phyloP scores from a whole-genome alignment of 1,140 invertebrate genomes.

The Sweltsa coloradensis region DNA sequence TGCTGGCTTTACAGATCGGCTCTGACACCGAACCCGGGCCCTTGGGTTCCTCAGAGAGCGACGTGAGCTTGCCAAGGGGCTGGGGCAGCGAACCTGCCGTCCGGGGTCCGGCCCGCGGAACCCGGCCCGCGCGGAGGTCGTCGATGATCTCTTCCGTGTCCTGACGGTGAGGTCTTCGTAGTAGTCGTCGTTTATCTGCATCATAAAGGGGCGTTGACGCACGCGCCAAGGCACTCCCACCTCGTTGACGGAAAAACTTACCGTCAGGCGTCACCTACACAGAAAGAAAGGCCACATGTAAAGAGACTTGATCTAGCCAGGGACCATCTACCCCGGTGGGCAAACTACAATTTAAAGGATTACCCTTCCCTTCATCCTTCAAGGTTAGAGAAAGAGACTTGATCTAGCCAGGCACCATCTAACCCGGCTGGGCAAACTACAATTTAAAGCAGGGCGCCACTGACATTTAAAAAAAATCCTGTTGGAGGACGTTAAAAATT shows the following conservation, averaged over 20 bases:
- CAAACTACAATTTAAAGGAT: too few relatives aligned
- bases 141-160: conserved; percentile 83
- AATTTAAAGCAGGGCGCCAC: too few relatives aligned
- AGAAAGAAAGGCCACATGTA: conserved; percentile 50
- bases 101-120: conserved; percentile 84
- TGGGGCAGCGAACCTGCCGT: conserved; percentile 83
- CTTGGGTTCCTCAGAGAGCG: conserved; percentile 71
- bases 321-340: too few relatives aligned
- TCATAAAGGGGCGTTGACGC: conserved; percentile 99
- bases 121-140: conserved; percentile 75
- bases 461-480: too few relatives aligned
- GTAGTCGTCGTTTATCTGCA: conserved; percentile 96
- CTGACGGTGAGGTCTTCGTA: conserved; percentile 89
- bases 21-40: conserved; percentile 81
- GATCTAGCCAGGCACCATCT: too few relatives aligned
- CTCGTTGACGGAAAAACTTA: conserved; percentile 87
- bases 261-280: conserved; percentile 86
- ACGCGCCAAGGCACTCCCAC: conserved; percentile 98
- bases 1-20: conserved; percentile 77
- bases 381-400: too few relatives aligned
- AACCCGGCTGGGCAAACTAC: too few relatives aligned
- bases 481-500: too few relatives aligned
- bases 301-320: too few relatives aligned
- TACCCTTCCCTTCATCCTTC: too few relatives aligned
- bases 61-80: conserved; percentile 76